Evolutionary conservation across 2,888 invertebrate genomes (phyloP).

Genomic region (Serrognathus titanus): DNA sequence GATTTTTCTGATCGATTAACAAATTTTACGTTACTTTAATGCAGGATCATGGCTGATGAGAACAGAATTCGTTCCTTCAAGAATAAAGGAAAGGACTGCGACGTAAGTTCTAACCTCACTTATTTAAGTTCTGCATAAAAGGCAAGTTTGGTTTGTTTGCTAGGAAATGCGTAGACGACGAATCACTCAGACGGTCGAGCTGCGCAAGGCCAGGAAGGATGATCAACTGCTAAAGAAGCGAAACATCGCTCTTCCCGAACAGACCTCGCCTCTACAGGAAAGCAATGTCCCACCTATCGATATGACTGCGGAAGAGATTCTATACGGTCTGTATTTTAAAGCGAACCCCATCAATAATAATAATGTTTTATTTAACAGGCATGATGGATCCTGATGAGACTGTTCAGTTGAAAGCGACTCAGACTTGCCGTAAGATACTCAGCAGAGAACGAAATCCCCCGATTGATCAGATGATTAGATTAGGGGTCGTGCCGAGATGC

Average conservation of each 20-base stretch:
- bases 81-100: constrained; percentile 70
- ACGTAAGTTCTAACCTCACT: constrained; percentile 54
- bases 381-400: constrained; percentile 65
- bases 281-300: constrained; percentile 46
- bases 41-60: constrained; percentile 58
- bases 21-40: neutral
- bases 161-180: constrained; percentile 87
- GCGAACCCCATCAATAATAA: neutral
- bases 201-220: constrained; percentile 90
- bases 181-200: constrained; percentile 82
- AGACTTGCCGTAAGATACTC: constrained; percentile 81
- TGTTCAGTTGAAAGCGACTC: constrained; percentile 67
- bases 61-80: constrained; percentile 71
- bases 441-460: constrained; percentile 89
- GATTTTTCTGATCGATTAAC: neutral
- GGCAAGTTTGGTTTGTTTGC: constrained; percentile 13
- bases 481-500: constrained; percentile 80
- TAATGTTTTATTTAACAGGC: constrained; percentile 48
- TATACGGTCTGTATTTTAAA: constrained; percentile 51
- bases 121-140: neutral
- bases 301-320: constrained; percentile 69
- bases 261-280: constrained; percentile 53
- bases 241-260: constrained; percentile 65
- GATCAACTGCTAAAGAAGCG: constrained; percentile 89
- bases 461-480: constrained; percentile 77